These are phyloP conservation scores for Cottoperca gobio DNA, from an alignment of 2,797 vertebrate species.

Conservation along the genomic window DNA sequence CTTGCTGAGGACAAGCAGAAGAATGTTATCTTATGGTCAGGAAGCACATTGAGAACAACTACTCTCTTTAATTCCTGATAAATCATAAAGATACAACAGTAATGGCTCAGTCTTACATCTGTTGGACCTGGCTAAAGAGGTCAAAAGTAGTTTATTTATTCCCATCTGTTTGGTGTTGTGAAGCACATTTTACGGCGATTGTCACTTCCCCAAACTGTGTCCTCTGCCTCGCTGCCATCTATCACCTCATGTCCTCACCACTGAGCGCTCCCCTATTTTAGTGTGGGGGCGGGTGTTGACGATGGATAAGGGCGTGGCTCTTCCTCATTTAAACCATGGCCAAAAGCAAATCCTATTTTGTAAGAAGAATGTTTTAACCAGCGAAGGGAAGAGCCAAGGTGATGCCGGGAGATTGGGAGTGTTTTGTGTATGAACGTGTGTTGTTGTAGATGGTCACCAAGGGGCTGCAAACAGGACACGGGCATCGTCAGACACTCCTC, in stretches of 20 bases:
- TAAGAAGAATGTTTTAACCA: slow-evolving; percentile 58
- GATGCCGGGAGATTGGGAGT: slow-evolving; percentile 28
- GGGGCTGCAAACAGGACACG: slow-evolving; percentile 2
- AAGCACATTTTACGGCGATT: slow-evolving; percentile 31
- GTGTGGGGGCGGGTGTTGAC: background rate
- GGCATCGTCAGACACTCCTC: slow-evolving; percentile 15
- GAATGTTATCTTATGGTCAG: background rate
- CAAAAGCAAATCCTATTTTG: slow-evolving; percentile 68
- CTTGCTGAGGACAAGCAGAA: background rate
- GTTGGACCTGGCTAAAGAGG: slow-evolving; percentile 18
- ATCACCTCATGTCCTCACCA: slow-evolving; percentile 12
- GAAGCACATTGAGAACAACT: background rate
- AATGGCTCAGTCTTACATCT: background rate
- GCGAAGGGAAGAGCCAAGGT: slow-evolving; percentile 58
- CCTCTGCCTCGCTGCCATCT: slow-evolving; percentile 28
- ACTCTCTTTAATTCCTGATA: background rate
- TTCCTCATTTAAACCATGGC: slow-evolving; percentile 30
- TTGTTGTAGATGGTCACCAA: slow-evolving; percentile 5
- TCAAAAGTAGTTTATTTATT: slow-evolving; percentile 56
- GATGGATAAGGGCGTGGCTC: slow-evolving; percentile 22
- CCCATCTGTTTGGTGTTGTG: slow-evolving; percentile 46
- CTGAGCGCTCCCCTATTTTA: background rate
- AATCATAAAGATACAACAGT: background rate
- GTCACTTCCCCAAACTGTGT: slow-evolving; percentile 36
- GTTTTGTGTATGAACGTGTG: slow-evolving; percentile 9